Evolutionary conservation across 2,888 invertebrate genomes (phyloP), one percentile per base, ranked within the genome.

Genomic region (Caenorhabditis macrosperma): DNA sequence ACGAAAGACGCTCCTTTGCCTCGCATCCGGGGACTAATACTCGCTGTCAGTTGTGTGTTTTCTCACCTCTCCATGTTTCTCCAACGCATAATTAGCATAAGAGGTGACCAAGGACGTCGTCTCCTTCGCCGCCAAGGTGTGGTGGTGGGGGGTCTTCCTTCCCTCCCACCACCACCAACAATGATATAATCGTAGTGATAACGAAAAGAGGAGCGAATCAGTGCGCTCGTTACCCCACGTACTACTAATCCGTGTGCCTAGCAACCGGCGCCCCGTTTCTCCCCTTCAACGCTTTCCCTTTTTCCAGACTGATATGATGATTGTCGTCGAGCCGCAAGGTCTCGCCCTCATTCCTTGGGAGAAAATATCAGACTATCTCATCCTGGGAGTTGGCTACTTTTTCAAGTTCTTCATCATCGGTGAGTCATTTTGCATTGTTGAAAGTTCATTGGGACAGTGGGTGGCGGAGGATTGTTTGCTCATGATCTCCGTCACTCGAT

Each of bases 261-360:
- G 75, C 67, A 75, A 75, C 67, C 54, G 20, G 24, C 38, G 22
- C 9, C 17, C 46, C 44, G n/a, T 20, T 20, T 44, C 17, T 33
- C 35, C 41, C 26, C 7, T 22, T 38, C 60, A 17, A 9, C 9
- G 12, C 44, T 30, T 63, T 48, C 33, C 10, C 10, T 26, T 24
- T 33, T 71, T 78, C 24, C 74, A 79, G 79, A 80, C 80, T 61
- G 66, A 71, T 54, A 84, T 54, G 64, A 87, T 87, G 88, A 68
- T 88, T 46, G 82, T 88, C 52, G 83, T 88, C 66, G 88, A 88
- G 59, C 78, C 75, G 24, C 76, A 82, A 60, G 87, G 86, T 50
- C 80, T 88, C 67, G 77, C 78, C 38, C 74, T 88, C 54, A 55
- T 88, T 28, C 86, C 86, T 24, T 86, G 86, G 86, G 75, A 84